Evolutionary conservation across 2,113 vertebrate species (phyloP), one percentile per base, ranked within the genome.

Genomic region (Callionymus lyra): DNA sequence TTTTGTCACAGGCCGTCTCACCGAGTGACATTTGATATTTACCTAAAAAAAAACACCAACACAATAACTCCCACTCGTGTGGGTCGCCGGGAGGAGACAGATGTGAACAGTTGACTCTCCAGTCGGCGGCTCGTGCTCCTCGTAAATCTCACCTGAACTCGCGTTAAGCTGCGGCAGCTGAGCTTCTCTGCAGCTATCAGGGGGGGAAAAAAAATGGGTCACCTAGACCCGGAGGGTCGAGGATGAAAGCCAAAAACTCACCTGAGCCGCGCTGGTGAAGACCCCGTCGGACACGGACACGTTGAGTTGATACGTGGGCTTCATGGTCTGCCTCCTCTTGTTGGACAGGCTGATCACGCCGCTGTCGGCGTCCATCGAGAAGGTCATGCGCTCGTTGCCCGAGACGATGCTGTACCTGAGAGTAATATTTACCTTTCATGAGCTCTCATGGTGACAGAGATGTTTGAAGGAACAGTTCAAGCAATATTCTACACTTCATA

Each of bases 261-360:
- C 81, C 81, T 97, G 91, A 12, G 93, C 93, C 0, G 86, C 93
- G 80, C 86, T 94, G 47, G 91, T 96, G 76, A 97, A 98, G 53
- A 98, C 82, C 13, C 95, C 92, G 1, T 99, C 95, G 0, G 95
- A 96, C 72, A 96, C 94, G 0, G 94, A 98, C 59, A 99, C 90
- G 1, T 96, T 99, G 44, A 99, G 82, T 31, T 85, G 90, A 65
- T 96, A 92, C 27, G 84, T 77, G 35, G 85, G 81, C 58, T 91
- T 90, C 88, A 92, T 91, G 27, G 89, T 81, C 70, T 93, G 93
- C 47, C 91, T 89, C 47, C 88, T 88, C 68, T 91, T 91, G 68
- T 85, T 90, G 48, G 93, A 94, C 45, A 99, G 83, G 2, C 86
- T 87, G 63, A 99, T 90, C 47, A 94, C 44, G 1, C 95, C 95